Evolutionary conservation across 2,113 vertebrate species (phyloP), one percentile per base, ranked within the genome.

Genomic region (Takifugu bimaculatus): DNA sequence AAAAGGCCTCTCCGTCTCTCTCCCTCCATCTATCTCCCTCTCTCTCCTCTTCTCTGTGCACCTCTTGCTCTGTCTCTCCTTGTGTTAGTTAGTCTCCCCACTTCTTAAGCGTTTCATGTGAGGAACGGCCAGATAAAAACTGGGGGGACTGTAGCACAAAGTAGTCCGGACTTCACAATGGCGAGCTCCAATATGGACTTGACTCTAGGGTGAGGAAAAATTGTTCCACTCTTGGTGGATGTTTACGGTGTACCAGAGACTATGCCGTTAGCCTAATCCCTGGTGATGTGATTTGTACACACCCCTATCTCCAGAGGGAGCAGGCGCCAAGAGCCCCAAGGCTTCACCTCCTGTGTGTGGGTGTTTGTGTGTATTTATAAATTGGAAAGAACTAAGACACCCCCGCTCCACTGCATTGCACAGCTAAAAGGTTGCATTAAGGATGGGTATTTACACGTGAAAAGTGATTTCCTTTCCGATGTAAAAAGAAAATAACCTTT

Each of bases 281-380:
- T 79, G 72, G 77, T 92, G 89, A 91, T 91, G 91, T 91, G 91
- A 91, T 92, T 92, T 92, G 88, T 90, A 89, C 87, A 86, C 88
- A 83, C 82, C 82, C 81, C 83, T 88, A 89, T 90, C 88, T 90
- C 85, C 78, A 86, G 87, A 88, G 87, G 84, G 84, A 84, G 85
- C 83, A 76, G 88, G 81, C 80, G 85, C 68, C 67, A 62, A 58
- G 78, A 84, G 73, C 71, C 83, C 71, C 68, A 60, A 58, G 77
- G 83, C 75, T 72, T 79, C 44, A 47, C 62, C 71, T 79, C 43
- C 5, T 64, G 62, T 78, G 60, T 52, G 54, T 65, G 50, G 55
- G 35, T 47, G 35, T 70, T 45, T 63, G 72, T 74, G 78, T 82
- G 74, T 77, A 72, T 81, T 72, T 80, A 71, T 79, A 67, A 52